Percentiles rank a stretch among this genome's conserved stretches.
Conservation (phyloP, 2,797 vertebrate genomes). For the Sebastes taczanowskii region DNA sequence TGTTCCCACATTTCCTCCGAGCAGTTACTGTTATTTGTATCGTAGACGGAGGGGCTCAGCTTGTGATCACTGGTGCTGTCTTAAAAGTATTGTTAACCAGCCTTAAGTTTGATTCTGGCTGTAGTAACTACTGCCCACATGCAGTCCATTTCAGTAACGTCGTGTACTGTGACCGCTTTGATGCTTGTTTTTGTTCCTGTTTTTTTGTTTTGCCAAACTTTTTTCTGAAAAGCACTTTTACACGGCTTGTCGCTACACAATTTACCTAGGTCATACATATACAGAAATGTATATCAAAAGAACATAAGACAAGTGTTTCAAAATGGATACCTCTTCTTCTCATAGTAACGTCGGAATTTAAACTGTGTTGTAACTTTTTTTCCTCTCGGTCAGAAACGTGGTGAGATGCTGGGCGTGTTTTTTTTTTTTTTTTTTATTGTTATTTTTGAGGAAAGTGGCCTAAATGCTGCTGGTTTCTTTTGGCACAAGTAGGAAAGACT, state of each 20-base stretch:
- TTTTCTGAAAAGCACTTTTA: slow-evolving; percentile 81
- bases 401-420: slow-evolving; percentile 33
- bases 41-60: slow-evolving; percentile 59
- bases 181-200: slow-evolving; percentile 3
- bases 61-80: slow-evolving; percentile 77
- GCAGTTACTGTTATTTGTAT: slow-evolving; percentile 52
- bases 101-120: slow-evolving; percentile 69
- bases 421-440: background rate
- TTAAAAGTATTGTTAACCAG: slow-evolving; percentile 72
- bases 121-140: slow-evolving; percentile 58
- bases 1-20: slow-evolving; percentile 52
- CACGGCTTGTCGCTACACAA: slow-evolving; percentile 68
- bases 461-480: slow-evolving; percentile 4
- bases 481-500: slow-evolving; percentile 61
- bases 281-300: slow-evolving; percentile 74
- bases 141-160: slow-evolving; percentile 63
- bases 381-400: slow-evolving; percentile 50
- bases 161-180: slow-evolving; percentile 70
- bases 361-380: slow-evolving; percentile 71
- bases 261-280: slow-evolving; percentile 67
- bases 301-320: slow-evolving; percentile 75
- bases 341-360: slow-evolving; percentile 71
- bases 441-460: slow-evolving; percentile 30
- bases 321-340: slow-evolving; percentile 81
- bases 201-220: slow-evolving; percentile 67